phyloP scores from a whole-genome alignment of 2,888 invertebrate species.

The Caenorhabditis japonica region DNA sequence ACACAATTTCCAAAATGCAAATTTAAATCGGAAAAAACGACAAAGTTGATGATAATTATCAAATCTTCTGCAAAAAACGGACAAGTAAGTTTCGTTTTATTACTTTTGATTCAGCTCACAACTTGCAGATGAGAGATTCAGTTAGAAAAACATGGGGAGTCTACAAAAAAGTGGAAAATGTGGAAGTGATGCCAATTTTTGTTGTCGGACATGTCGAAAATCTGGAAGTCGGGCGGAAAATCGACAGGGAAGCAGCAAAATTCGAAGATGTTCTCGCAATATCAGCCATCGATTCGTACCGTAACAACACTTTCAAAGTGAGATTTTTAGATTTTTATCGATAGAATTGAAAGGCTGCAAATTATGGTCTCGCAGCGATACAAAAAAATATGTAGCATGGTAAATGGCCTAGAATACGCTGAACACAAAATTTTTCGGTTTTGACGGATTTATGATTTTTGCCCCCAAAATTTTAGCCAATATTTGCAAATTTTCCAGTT shows the following conservation, averaged over 20 bases:
- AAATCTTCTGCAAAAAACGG: constrained; percentile 60
- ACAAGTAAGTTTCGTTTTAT: constrained; percentile 49
- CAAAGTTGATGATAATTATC: constrained; percentile 60
- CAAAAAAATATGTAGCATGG: too few relatives aligned
- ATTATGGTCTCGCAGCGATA: too few relatives aligned
- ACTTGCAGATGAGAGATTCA: constrained; percentile 57
- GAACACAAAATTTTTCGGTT: constrained; percentile 55
- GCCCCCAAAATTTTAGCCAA: neutral
- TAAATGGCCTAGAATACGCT: too few relatives aligned
- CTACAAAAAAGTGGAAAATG: constrained; percentile 14
- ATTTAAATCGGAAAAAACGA: neutral
- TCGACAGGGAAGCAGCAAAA: constrained; percentile 50
- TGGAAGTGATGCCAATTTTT: constrained; percentile 62
- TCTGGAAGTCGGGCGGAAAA: constrained; percentile 5
- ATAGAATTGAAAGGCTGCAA: neutral
- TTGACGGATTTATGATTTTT: neutral
- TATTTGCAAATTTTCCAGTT: constrained; percentile 38
- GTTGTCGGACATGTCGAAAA: constrained; percentile 29
- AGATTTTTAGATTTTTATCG: neutral
- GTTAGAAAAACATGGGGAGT: constrained; percentile 64
- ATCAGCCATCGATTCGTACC: constrained; percentile 66
- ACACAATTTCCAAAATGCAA: constrained; percentile 22
- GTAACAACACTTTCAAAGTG: constrained; percentile 72
- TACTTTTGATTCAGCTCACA: too few relatives aligned
- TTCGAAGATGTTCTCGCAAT: constrained; percentile 64